Base-by-base conservation (phyloP, 2,888 invertebrate genomes). In the Lathronympha strigana region DNA sequence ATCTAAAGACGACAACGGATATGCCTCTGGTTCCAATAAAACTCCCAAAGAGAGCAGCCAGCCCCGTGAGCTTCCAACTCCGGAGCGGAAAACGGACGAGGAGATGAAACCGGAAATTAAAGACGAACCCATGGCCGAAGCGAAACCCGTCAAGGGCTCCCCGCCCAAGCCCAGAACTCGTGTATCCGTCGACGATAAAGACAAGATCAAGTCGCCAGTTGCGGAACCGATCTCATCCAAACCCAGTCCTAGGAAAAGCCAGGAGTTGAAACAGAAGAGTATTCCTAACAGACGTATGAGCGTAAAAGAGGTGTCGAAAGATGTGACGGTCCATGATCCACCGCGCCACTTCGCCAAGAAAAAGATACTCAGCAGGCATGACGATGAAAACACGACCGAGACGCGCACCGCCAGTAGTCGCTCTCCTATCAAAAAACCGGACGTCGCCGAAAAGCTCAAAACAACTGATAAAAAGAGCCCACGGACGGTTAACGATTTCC, bases 71-170 rank as follows among this genome's bases (percentile, higher is more conserved):
- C 82, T 93, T 94, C 81, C 93, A 89, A 78, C 92, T 94, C 74
- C 93, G 94, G 80, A 94, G 90, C 87, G 93, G 93, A 89, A 94
- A 94, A 81, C 89, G 93, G 88, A 94, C 91, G 93, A 93, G 92
- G 93, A 93, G 90, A 63, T 93, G 83, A 92, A 86, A 69, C 86
- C 76, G 50, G 80, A 93, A 84, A 71, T 82, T 79, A 77, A 92
- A 83, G 79, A 90, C 78, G 73, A 79, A 79, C 61, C 86, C 79
- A 71, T 76, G 80, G 63, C 87, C 78, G 70, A 78, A 72, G 88
- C 71, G 67, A 87, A 72, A 72, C 79, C 81, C 25, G 61, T 72
- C 11, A 88, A 80, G 80, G 68, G 69, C 67, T 85, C 73, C 78
- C 70, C 73, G 55, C 43, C 71, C 9, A 76, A 74, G 58, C 68